phyloP scores from a whole-genome alignment of 2,888 invertebrate species.

The Drosophila tanythrix region DNA sequence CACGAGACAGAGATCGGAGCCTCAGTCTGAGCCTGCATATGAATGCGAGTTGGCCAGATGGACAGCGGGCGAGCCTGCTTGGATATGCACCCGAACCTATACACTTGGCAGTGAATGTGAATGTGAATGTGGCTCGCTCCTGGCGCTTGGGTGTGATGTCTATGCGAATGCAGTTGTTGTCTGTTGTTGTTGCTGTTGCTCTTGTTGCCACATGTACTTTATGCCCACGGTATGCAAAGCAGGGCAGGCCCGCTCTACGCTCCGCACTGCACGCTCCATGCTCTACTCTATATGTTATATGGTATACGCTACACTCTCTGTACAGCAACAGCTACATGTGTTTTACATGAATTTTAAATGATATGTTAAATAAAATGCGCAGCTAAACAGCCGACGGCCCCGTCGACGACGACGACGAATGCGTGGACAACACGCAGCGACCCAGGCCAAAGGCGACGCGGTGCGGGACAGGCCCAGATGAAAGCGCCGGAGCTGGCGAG shows the following conservation, averaged over 20 bases:
- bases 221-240: slow-evolving; percentile 77
- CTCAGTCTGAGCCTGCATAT: slow-evolving; percentile 52
- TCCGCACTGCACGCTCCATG: background rate
- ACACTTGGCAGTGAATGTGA: slow-evolving; percentile 12
- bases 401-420: slow-evolving; percentile 54
- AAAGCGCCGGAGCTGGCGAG: slow-evolving; percentile 29
- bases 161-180: slow-evolving; percentile 31
- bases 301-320: background rate
- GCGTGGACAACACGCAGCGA: slow-evolving; percentile 65
- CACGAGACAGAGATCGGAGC: slow-evolving; percentile 17
- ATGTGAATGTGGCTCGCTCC: slow-evolving; percentile 49
- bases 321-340: slow-evolving; percentile 75
- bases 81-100: slow-evolving; percentile 26
- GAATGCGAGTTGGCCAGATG: slow-evolving; percentile 57
- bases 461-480: background rate
- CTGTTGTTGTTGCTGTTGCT: slow-evolving; percentile 17
- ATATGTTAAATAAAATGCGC: slow-evolving; percentile 83
- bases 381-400: slow-evolving; percentile 77
- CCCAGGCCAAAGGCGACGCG: slow-evolving; percentile 7
- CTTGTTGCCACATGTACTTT: slow-evolving; percentile 60
- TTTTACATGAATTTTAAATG: slow-evolving; percentile 84
- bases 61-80: slow-evolving; percentile 27
- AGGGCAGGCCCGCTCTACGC: slow-evolving; percentile 49
- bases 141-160: slow-evolving; percentile 75
- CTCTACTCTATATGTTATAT: slow-evolving; percentile 1